Evolutionary conservation across 2,888 invertebrate species (phyloP), one percentile per base, ranked within the genome.

Genomic region (Ornithoptera alexandrae): DNA sequence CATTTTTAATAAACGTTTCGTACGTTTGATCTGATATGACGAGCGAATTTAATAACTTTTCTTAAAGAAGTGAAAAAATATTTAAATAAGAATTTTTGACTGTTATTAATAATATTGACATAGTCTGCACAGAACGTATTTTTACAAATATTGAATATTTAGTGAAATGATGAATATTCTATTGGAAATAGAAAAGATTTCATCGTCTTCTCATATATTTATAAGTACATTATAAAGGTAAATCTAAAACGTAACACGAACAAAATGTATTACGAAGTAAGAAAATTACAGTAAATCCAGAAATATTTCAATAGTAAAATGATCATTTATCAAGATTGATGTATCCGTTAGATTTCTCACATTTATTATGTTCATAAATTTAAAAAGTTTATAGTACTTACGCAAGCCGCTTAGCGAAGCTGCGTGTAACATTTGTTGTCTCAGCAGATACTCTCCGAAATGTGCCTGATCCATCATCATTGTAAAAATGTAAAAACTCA

Each of bases 391-490:
- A n/a, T n/a, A n/a, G n/a, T n/a, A 87, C 92, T 90, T 82, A 92
- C 92, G 92, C 60, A 92, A 77, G 67, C 92, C 87, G 71, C 89
- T 90, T 3, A 92, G 82, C 12, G 91, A 90, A 18, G 90, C 92
- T 22, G 92, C 92, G 68, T 92, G 92, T 75, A 92, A 75, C 92
- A 92, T 92, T 83, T 92, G 92, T 79, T 92, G 92, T 76, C 92
- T 86, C 81, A 92, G 83, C 82, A 92, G 81, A 78, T 92, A 92
- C 81, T 92, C 92, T 71, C 91, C 90, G 70, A 92, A 89, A 75
- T 92, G 92, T 22, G 90, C 88, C 80, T 92, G 92, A 82, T 92
- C 92, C 92, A 92, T 92, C 92, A 92, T 92, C 91, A 91, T 92
- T 70, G 72, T 86, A 68, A 74, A 66, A 74, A 79, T 79, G 76